These are phyloP conservation scores for Papilio demoleus DNA, from an alignment of 2,888 invertebrate genomes.

Conservation along the genomic window DNA sequence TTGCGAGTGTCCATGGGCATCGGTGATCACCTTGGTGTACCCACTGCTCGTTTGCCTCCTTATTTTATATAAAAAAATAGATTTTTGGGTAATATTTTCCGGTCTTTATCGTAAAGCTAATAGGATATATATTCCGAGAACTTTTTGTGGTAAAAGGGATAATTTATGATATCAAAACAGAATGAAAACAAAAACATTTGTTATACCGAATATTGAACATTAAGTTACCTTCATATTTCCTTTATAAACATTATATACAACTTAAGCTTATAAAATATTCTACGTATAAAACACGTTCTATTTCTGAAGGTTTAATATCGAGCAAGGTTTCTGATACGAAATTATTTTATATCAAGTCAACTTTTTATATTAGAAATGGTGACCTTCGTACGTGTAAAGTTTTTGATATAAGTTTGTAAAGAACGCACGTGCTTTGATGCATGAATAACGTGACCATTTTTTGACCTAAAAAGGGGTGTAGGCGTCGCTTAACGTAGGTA, in stretches of 20 bases:
- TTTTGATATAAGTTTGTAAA: background rate
- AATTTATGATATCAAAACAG: background rate
- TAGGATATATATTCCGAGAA: background rate
- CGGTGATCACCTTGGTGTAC: too few species aligned
- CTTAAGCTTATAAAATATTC: too few species aligned
- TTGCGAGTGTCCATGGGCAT: too few species aligned
- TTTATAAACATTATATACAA: too few species aligned
- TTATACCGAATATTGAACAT: too few species aligned
- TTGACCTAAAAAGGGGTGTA: too few species aligned
- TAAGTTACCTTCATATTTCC: too few species aligned
- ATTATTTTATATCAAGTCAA: background rate
- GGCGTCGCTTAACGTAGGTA: too few species aligned
- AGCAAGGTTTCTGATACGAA: background rate
- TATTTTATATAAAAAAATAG: too few species aligned
- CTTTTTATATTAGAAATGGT: background rate
- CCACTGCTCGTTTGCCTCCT: too few species aligned
- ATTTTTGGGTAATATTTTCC: background rate
- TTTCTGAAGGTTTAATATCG: background rate
- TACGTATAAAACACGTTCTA: slow-evolving; percentile 1
- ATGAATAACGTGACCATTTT: background rate
- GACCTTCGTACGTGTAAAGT: background rate
- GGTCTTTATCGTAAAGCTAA: background rate
- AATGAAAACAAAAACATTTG: background rate
- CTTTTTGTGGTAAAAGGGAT: background rate
- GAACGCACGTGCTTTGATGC: background rate